Evolutionary conservation across 2,113 vertebrate genomes (phyloP).

Genomic region (Ochotona princeps): DNA sequence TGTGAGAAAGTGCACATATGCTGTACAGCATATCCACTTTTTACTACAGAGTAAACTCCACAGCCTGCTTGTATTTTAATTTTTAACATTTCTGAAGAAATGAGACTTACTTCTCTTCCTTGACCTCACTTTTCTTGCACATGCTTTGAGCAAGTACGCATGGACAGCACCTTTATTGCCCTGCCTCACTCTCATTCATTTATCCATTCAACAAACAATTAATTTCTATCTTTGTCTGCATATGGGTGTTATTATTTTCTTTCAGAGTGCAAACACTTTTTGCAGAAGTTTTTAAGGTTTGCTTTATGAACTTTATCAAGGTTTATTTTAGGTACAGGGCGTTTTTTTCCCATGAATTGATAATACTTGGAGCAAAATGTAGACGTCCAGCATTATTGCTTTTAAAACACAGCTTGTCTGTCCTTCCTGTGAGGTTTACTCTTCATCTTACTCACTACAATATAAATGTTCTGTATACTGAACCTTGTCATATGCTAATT

Average conservation of each 20-base stretch:
- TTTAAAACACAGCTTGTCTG: not conserved
- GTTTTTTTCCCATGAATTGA: not conserved
- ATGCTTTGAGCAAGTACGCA: not conserved
- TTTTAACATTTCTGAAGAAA: not conserved
- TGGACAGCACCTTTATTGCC: not conserved
- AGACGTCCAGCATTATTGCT: not conserved
- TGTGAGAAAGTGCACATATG: not conserved
- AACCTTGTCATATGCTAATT: not conserved
- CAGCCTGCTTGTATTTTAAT: not conserved
- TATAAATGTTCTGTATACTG: not conserved
- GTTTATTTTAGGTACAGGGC: not conserved
- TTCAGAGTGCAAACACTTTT: not conserved
- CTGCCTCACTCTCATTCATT: not conserved
- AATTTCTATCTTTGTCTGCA: not conserved
- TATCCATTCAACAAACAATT: not conserved
- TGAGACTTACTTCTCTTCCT: not conserved
- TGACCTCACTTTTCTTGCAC: not conserved
- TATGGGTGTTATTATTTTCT: not conserved
- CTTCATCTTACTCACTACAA: not conserved
- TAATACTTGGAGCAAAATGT: not conserved
- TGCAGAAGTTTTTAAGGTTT: conserved; percentile 24
- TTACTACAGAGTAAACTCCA: not conserved
- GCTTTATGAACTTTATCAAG: not conserved
- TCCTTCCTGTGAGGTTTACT: not conserved
- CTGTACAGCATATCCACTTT: not conserved